A percentile compares a stretch with the other conserved stretches of the same genome.
These are phyloP conservation scores for Eutolmus rufibarbis DNA, from an alignment of 2,888 invertebrate genomes.

Conservation along the genomic window DNA sequence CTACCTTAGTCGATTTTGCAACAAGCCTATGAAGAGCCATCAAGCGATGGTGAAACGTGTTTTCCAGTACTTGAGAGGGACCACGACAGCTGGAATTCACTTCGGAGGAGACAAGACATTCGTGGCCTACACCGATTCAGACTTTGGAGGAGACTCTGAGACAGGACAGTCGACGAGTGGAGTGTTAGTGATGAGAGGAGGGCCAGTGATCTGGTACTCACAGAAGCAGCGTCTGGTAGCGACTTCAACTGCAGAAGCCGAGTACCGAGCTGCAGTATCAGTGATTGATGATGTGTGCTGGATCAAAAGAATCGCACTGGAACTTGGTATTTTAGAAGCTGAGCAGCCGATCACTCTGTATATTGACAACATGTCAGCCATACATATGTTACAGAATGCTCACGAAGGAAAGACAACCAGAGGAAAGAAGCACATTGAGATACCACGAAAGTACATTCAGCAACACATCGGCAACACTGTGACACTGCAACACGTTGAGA, in stretches of 20 bases:
- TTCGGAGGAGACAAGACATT: not conserved
- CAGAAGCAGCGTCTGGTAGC: not conserved
- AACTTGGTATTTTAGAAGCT: not conserved
- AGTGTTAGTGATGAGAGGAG: not conserved
- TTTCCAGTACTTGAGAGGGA: slow-evolving; percentile 42
- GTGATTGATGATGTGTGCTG: not conserved
- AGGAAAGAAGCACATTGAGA: not conserved
- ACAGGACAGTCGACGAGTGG: not conserved
- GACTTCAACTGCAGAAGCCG: not conserved
- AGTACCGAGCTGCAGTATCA: not conserved
- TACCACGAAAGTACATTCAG: not conserved
- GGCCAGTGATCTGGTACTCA: not conserved
- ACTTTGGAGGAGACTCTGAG: not conserved
- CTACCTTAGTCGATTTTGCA: slow-evolving; percentile 30
- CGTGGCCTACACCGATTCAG: not conserved
- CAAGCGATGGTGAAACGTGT: slow-evolving; percentile 31
- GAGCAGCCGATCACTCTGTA: not conserved
- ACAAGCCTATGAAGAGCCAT: slow-evolving; percentile 17
- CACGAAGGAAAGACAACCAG: not conserved
- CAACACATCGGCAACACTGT: not conserved
- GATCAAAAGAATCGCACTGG: not conserved
- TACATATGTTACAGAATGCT: not conserved
- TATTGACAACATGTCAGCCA: not conserved
- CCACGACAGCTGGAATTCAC: slow-evolving; percentile 29
- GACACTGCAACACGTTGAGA: not conserved